phyloP scores from a whole-genome alignment of 2,888 invertebrate species.

The Euproctis similis region DNA sequence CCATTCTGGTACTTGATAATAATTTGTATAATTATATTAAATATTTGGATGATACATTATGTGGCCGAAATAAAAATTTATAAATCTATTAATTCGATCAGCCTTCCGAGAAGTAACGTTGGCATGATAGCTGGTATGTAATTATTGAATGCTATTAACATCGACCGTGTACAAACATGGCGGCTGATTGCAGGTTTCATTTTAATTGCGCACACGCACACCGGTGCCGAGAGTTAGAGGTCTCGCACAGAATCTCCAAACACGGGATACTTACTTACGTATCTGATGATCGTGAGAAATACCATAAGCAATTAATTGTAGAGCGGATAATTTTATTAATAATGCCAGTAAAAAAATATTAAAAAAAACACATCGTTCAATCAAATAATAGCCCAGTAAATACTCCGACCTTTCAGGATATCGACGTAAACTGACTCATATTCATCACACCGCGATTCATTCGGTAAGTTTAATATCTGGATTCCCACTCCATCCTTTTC shows the following conservation, averaged over 20 bases:
- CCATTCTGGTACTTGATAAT: conserved; percentile 17
- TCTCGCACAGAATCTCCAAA: conserved; percentile 55
- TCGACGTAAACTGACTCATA: too few species aligned
- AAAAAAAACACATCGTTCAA: conserved; percentile 16
- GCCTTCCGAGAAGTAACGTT: conserved; percentile 71
- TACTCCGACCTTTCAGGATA: too few species aligned
- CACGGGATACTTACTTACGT: conserved; percentile 27
- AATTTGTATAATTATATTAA: conserved; percentile 25
- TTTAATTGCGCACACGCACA: conserved; percentile 75
- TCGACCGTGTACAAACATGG: conserved; percentile 75
- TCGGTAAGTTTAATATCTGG: too few species aligned
- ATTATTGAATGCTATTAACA: conserved; percentile 74
- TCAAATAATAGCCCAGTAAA: conserved; percentile 17
- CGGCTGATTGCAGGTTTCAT: conserved; percentile 73
- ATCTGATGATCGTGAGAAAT: conserved; percentile 62
- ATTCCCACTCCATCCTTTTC: too few species aligned
- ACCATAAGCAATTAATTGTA: too few species aligned
- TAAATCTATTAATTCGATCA: conserved; percentile 72
- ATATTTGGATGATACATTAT: conserved; percentile 30
- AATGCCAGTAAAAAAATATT: too few species aligned
- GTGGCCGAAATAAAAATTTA: conserved; percentile 58
- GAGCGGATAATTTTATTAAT: too few species aligned
- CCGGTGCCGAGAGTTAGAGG: conserved; percentile 60
- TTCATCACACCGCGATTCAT: too few species aligned
- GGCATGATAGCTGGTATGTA: conserved; percentile 70